Evolutionary conservation across 2,888 invertebrate genomes (phyloP).

Genomic region (Idaea biselata): DNA sequence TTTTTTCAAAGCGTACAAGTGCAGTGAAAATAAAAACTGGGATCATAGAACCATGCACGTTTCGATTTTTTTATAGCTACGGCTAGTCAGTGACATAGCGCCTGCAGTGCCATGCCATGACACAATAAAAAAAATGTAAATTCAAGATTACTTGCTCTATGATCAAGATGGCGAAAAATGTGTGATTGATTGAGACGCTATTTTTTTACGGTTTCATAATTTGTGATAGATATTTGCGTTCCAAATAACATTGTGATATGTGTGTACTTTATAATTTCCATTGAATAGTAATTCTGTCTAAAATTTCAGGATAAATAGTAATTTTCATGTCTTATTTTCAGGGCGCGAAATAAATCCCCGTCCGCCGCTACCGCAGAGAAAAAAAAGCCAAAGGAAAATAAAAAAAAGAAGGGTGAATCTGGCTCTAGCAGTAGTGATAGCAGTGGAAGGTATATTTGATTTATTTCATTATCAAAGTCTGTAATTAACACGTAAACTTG

Average conservation of each 20-base stretch:
- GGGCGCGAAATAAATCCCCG: slow-evolving; percentile 89
- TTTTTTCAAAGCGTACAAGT: too few species aligned
- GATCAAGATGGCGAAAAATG: neutral
- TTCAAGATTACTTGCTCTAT: too few species aligned
- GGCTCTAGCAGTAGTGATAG: slow-evolving; percentile 91
- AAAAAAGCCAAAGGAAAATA: slow-evolving; percentile 81
- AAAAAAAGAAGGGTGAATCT: slow-evolving; percentile 85
- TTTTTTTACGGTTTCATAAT: slow-evolving; percentile 2
- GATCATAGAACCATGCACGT: too few species aligned
- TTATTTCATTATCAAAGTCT: slow-evolving; percentile 6
- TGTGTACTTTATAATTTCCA: neutral
- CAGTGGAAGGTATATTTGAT: slow-evolving; percentile 82
- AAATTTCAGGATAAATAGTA: neutral
- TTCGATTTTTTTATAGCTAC: too few species aligned
- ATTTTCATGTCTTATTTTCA: slow-evolving; percentile 47
- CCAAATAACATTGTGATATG: neutral
- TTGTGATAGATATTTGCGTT: neutral
- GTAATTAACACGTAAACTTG: neutral
- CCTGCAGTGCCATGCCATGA: neutral
- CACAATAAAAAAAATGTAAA: neutral
- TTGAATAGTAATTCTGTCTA: neutral
- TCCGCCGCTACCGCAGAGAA: slow-evolving; percentile 86
- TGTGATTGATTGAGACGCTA: slow-evolving; percentile 24
- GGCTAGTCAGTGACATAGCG: neutral
- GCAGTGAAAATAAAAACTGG: too few species aligned